phyloP scores from a whole-genome alignment of 2,797 vertebrate genomes.

The Lepus oiostolus region DNA sequence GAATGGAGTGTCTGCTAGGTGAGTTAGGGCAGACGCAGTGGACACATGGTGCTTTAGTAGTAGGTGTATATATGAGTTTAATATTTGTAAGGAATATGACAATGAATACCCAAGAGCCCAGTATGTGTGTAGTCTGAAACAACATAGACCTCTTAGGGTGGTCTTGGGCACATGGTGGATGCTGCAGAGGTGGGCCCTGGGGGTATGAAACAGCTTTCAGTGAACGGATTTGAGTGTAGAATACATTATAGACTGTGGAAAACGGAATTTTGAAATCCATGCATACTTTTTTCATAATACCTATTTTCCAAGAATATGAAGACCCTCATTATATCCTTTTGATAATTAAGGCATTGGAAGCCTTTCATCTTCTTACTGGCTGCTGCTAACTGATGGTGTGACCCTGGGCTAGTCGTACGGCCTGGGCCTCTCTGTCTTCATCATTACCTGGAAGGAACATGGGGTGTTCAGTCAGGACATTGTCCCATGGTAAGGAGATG shows the following conservation, averaged over 20 bases:
- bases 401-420: background rate
- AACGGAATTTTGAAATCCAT: too few relatives aligned
- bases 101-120: background rate
- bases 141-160: background rate
- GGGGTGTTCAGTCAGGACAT: background rate
- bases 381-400: background rate
- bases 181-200: background rate
- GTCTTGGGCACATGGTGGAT: background rate
- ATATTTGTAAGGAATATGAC: background rate
- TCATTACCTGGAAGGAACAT: background rate
- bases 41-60: background rate
- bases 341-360: background rate
- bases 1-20: background rate
- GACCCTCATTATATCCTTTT: background rate
- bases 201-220: background rate
- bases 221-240: too few relatives aligned
- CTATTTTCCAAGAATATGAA: too few relatives aligned
- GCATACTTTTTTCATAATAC: too few relatives aligned
- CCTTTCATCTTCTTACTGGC: conserved; percentile 6
- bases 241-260: too few relatives aligned
- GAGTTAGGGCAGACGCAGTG: background rate
- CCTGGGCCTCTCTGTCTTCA: background rate
- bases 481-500: background rate
- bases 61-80: background rate
- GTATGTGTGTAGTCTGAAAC: background rate